A percentile compares a stretch with the other conserved stretches of the same genome.
Conservation (phyloP, 2,888 invertebrate genomes). For the Cyclophora punctaria region DNA sequence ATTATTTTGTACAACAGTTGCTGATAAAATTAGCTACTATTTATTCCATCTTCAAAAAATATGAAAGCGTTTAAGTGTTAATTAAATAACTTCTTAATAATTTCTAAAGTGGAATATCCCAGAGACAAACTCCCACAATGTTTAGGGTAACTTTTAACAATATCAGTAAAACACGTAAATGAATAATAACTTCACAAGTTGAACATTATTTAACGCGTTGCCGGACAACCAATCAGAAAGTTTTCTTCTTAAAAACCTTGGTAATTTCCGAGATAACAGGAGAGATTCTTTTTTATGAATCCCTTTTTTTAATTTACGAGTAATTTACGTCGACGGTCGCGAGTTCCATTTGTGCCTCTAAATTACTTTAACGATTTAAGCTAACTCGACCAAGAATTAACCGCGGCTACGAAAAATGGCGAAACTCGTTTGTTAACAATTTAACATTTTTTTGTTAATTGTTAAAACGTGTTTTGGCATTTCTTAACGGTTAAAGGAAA, state of each 20-base stretch:
- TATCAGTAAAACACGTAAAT: slow-evolving; percentile 7
- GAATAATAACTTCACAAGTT: slow-evolving; percentile 21
- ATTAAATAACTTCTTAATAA: no score
- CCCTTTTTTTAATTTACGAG: slow-evolving; percentile 40
- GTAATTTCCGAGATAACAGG: slow-evolving; percentile 28
- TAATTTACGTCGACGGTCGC: slow-evolving; percentile 27
- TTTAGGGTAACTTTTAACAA: no score
- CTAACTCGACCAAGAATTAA: slow-evolving; percentile 33
- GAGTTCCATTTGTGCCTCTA: slow-evolving; percentile 43
- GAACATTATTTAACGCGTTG: slow-evolving; percentile 18
- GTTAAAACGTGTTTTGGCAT: slow-evolving; percentile 13
- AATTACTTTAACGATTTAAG: slow-evolving; percentile 42
- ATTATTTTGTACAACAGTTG: no score
- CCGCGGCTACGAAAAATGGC: slow-evolving; percentile 25
- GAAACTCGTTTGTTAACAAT: slow-evolving; percentile 25
- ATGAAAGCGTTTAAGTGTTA: no score
- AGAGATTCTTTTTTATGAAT: slow-evolving; percentile 28
- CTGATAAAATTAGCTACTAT: no score
- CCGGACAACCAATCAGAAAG: slow-evolving; percentile 26
- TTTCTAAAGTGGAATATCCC: no score
- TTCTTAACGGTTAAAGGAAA: neutral
- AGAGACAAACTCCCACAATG: no score
- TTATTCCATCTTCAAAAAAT: no score
- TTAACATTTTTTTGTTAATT: slow-evolving; percentile 21
- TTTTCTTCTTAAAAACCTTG: slow-evolving; percentile 24